phyloP scores from a whole-genome alignment of 1,140 invertebrate genomes.

The Papilio dardanus region DNA sequence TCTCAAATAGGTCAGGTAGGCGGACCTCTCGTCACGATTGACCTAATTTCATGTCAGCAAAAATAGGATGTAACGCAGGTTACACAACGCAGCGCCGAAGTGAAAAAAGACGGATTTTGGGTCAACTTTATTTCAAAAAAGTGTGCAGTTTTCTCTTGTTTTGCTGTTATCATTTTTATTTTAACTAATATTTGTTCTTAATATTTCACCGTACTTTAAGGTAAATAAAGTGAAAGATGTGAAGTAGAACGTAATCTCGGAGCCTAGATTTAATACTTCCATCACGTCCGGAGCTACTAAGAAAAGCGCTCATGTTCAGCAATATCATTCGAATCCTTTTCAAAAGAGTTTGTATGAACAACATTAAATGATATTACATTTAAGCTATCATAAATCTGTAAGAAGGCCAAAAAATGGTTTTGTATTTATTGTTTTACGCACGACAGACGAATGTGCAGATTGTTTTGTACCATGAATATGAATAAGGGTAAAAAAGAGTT shows the following conservation, averaged over 20 bases:
- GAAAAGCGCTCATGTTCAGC: conserved; percentile 4
- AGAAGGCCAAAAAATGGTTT: not conserved
- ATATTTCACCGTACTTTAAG: not conserved
- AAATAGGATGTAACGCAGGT: conserved; percentile 43
- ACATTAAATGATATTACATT: not conserved
- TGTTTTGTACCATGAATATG: not conserved
- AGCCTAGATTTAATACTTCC: conserved; percentile 8
- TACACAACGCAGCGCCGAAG: conserved; percentile 28
- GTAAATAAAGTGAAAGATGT: conserved; percentile 6
- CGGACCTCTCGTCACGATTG: conserved; percentile 38
- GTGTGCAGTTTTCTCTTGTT: not conserved
- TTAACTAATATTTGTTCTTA: not conserved
- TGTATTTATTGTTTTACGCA: not conserved
- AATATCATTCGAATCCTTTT: conserved; percentile 18
- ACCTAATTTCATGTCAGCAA: conserved; percentile 50
- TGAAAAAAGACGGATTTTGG: conserved; percentile 16
- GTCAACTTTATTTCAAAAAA: conserved; percentile 20
- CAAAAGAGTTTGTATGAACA: conserved; percentile 1
- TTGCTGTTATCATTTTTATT: not conserved
- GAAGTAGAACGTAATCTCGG: not conserved
- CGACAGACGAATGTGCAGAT: not conserved
- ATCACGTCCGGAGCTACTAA: not conserved
- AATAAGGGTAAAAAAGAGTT: not conserved
- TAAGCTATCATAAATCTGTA: not conserved
- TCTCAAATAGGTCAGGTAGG: conserved; percentile 40